Evolutionary conservation across 2,113 vertebrate genomes (phyloP).

Genomic region (Aythya baeri): DNA sequence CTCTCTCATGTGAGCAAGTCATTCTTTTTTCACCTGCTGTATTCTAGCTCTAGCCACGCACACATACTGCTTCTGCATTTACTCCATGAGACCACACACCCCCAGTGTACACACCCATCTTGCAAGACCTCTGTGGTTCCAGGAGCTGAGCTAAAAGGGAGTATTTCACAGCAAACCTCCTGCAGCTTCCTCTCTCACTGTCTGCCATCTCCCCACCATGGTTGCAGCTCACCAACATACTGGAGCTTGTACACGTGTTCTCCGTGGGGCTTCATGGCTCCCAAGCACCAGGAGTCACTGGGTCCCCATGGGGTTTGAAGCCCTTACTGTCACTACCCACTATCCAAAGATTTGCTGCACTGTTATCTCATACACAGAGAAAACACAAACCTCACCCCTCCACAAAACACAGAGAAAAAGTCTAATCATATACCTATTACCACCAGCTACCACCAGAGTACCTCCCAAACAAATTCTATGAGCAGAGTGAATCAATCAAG

Average conservation of each 20-base stretch:
- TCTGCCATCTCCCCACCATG: neutral
- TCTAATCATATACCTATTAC: neutral
- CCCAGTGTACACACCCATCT: neutral
- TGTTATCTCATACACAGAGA: too few relatives aligned
- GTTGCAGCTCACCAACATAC: neutral
- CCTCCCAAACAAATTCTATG: neutral
- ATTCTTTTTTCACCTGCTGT: neutral
- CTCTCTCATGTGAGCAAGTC: neutral
- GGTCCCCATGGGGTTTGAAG: neutral
- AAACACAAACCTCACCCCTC: neutral
- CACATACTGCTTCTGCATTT: fast-evolving
- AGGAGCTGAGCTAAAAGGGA: neutral
- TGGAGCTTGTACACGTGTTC: neutral
- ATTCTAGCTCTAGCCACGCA: neutral
- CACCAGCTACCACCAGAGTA: neutral
- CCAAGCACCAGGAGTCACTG: neutral
- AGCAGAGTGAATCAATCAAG: neutral
- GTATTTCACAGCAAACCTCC: neutral
- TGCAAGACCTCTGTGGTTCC: fast-evolving
- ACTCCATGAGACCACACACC: neutral
- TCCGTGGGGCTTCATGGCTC: neutral
- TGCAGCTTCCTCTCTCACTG: neutral
- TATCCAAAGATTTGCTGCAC: neutral
- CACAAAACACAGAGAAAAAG: neutral
- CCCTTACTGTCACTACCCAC: neutral